Percentiles rank a stretch among this genome's conserved stretches.
These are phyloP conservation scores for Psettodes erumei DNA, from an alignment of 2,113 vertebrate species.

Conservation along the genomic window DNA sequence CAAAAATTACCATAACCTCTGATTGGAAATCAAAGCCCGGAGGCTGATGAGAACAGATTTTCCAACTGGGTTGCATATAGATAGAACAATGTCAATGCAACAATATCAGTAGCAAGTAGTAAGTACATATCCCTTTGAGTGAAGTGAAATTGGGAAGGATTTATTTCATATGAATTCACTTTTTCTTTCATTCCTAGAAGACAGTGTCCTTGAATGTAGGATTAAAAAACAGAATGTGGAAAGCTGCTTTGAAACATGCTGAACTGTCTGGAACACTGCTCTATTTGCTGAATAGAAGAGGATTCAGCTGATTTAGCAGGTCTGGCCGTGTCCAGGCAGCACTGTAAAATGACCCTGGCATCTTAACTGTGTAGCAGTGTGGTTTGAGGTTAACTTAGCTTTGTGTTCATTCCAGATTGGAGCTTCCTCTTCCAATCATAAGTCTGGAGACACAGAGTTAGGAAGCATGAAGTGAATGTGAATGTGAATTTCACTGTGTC, in stretches of 20 bases:
- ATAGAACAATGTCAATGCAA: neutral
- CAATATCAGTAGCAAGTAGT: neutral
- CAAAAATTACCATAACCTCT: too few species aligned
- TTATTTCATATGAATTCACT: neutral
- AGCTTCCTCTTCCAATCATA: conserved; percentile 30
- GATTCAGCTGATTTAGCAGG: neutral
- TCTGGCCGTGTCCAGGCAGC: neutral
- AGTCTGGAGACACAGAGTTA: conserved; percentile 1
- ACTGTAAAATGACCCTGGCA: conserved; percentile 15
- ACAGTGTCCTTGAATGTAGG: conserved; percentile 3
- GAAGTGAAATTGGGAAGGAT: neutral
- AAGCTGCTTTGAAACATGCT: neutral
- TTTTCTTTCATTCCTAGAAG: neutral
- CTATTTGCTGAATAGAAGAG: conserved; percentile 1
- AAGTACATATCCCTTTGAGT: neutral
- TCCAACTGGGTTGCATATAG: neutral
- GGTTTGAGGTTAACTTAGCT: neutral
- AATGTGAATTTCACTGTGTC: neutral
- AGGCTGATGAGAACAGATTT: too few species aligned
- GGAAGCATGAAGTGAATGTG: neutral
- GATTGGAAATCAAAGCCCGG: too few species aligned
- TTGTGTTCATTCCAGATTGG: conserved; percentile 25
- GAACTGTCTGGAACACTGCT: conserved; percentile 1
- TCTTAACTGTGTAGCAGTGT: neutral
- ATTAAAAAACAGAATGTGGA: conserved; percentile 10